phyloP scores from a whole-genome alignment of 2,113 vertebrate species.

The Nettapus auritus region DNA sequence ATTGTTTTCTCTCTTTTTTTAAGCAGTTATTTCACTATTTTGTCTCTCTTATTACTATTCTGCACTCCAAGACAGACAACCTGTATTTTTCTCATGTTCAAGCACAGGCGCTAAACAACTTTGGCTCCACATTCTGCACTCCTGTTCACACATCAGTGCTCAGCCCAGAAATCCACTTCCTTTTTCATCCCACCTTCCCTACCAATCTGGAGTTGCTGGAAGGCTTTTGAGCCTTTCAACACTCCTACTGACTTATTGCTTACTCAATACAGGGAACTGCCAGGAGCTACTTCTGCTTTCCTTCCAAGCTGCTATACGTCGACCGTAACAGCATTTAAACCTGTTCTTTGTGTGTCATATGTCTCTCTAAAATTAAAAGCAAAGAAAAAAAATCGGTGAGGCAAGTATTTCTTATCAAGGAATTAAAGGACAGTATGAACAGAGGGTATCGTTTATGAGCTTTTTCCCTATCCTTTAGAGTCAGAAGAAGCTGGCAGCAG shows the following conservation, averaged over 20 bases:
- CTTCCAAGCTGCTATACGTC: neutral
- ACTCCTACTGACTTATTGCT: neutral
- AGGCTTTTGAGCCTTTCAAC: neutral
- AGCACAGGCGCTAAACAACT: neutral
- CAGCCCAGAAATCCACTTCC: neutral
- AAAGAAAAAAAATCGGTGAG: neutral
- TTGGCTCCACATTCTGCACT: neutral
- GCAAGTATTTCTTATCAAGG: neutral
- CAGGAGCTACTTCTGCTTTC: neutral
- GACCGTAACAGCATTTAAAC: neutral
- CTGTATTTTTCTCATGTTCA: neutral
- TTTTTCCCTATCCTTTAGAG: accelerated
- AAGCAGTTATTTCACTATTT: neutral
- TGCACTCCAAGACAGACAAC: neutral
- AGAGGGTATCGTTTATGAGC: neutral
- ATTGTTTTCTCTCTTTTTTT: neutral
- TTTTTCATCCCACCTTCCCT: neutral
- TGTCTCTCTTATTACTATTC: neutral
- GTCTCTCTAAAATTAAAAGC: no score
- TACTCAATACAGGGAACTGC: neutral
- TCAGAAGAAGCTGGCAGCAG: neutral
- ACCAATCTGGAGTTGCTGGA: neutral
- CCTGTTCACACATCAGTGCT: neutral
- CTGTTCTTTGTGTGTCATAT: accelerated
- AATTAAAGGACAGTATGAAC: neutral